Percentiles rank a stretch among this genome's conserved stretches.
Evolutionary conservation across 2,888 invertebrate species (phyloP).

Genomic region (Aspidiotus destructor): DNA sequence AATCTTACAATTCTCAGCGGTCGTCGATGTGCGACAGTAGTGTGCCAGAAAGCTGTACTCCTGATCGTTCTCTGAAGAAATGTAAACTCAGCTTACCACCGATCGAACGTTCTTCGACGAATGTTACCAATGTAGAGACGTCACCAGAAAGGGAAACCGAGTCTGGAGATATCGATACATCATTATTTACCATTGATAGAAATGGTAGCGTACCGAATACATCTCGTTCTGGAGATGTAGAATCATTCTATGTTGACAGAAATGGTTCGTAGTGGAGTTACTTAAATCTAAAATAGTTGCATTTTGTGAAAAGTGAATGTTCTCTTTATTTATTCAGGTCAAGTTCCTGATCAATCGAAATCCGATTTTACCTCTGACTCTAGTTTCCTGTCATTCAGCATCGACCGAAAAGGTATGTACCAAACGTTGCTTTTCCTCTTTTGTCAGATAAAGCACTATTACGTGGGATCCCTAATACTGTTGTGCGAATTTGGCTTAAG

Average conservation of each 20-base stretch:
- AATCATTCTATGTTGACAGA: no score
- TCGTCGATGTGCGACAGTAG: conserved; percentile 8
- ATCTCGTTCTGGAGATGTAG: no score
- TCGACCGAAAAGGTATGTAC: conserved; percentile 16
- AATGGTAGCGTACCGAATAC: no score
- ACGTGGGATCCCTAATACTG: background rate
- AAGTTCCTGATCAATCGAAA: background rate
- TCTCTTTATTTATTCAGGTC: background rate
- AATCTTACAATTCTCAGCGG: conserved; percentile 4
- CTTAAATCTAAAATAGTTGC: no score
- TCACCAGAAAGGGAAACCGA: no score
- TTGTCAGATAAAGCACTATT: background rate
- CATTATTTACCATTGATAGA: no score
- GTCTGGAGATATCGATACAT: no score
- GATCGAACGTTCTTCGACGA: background rate
- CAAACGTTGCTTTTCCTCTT: background rate
- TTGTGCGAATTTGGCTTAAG: no score
- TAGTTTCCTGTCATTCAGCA: conserved; percentile 8
- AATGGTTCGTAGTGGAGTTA: no score
- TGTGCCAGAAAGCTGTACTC: background rate
- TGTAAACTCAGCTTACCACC: conserved; percentile 16
- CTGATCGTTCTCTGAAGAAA: conserved; percentile 6
- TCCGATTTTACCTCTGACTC: background rate
- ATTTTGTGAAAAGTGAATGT: no score
- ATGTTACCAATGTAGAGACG: no score